Base-by-base conservation (phyloP, 1,140 invertebrate species). In the Whitmania pigra region DNA sequence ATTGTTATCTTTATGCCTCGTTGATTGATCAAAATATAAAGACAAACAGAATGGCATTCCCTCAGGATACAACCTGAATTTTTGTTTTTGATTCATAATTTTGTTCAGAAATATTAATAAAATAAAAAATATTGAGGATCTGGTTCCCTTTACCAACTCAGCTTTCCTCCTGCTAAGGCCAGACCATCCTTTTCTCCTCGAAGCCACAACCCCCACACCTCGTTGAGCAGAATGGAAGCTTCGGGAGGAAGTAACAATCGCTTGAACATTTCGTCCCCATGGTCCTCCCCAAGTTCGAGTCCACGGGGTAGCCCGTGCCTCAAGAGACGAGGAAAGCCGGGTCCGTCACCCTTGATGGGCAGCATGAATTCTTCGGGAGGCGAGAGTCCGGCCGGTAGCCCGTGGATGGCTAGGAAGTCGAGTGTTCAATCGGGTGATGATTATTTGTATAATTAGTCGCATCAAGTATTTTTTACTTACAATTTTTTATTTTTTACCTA, bases 391-490 rank as follows among this genome's bases (percentile, higher is more conserved):
- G 29, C 36, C 22, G 53, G 43, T 53, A 83, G 83, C 76, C 83
- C 84, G 11, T 85, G 84, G 85, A 82, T 86, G 43, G 43, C 9
- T 83, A 84, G 74, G 43, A 49, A 49, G 43, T 49, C 43, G 43
- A 49, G 43, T 0, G 13, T 49, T 49, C 43, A 49, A 17, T 49
- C 43, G 9, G 43, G 43, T 49, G 43, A 17, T 49, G 43, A 49
- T 49, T 17, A 49, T 49, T 49, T 11, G 9, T 49, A 36, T 36
- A 36, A 3, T 36, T 36, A 36, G 31, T 36, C 2, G 31, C 2
- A 6, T 36, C 6, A 36, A 3, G 31, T 36, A 36, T 36, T 36
- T 36, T 36, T 36, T 6, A 36, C 31, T 36, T 36, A 6, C 31
- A 36, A 6, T 6, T 36, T 6, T 36, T 36, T 36, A 36, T 2